Base-by-base conservation (phyloP, 2,113 vertebrate genomes). In the Cyanocitta stelleri region DNA sequence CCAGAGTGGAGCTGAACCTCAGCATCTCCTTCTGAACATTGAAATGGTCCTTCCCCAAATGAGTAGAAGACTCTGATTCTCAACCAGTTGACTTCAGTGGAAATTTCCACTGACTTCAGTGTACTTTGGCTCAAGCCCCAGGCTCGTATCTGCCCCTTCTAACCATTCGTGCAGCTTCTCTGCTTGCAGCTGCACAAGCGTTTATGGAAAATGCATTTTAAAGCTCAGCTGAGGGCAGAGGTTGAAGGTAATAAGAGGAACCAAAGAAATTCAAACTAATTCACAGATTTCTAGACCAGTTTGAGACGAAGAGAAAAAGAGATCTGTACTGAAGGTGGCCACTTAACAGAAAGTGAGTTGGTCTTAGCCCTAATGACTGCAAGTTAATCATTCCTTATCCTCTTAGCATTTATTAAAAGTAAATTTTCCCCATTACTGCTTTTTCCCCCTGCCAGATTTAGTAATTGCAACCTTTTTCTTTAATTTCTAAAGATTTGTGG, bases 21-120 rank as follows among this genome's bases (percentile, higher is more conserved):
- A 78, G 9, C 35, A 43, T 74, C 67, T 19, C 16, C 13, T 22
- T 16, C 43, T 26, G 29, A 55, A 6, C 52, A 3, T 3, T 49
- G 62, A 16, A 66, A 39, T 10, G 29, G 11, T 52, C 22, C 55
- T 90, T 54, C 48, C 33, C 32, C 39, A 71, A 13, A 32, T 16
- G 30, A 83, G 72, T 71, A 83, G 72, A 58, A 61, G 85, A 26
- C 62, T 55, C 72, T 61, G 75, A 30, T 35, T 55, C 16, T 52
- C 88, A 51, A 17, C 49, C 44, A 52, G 0, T 55, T 13, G 51
- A 30, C 86, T 71, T 63, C 83, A 90, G 86, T 92, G 95, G 92
- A 97, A 94, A 90, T 71, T 97, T 95, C 93, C 91, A 93, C 89
- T 64, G 84, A 41, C 86, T 95, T 64, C 62, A 54, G 3, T 35